Percentiles rank a stretch among this genome's conserved stretches.
These are phyloP conservation scores for Pterocles burchelli DNA, from an alignment of 2,113 vertebrate species.

Conservation along the genomic window DNA sequence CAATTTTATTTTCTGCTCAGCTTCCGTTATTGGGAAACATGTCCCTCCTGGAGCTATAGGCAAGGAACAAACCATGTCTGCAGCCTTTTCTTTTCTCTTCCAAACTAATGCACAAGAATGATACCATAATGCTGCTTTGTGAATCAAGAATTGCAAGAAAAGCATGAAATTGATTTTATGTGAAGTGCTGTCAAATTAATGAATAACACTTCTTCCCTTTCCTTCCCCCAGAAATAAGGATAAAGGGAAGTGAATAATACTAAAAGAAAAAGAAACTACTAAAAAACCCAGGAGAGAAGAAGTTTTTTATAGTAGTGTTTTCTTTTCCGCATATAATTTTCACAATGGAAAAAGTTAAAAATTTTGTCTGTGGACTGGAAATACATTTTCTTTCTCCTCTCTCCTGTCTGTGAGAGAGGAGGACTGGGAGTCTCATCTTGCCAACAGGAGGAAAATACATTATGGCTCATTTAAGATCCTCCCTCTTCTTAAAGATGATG, in stretches of 20 bases:
- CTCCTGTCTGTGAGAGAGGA: neutral
- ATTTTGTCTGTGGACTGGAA: neutral
- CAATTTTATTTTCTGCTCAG: slow-evolving; percentile 37
- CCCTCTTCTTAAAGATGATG: neutral
- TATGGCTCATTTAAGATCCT: slow-evolving; percentile 17
- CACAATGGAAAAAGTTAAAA: neutral
- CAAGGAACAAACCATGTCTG: slow-evolving; percentile 4
- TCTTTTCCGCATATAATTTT: neutral
- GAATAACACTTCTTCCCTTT: neutral
- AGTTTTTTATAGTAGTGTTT: neutral
- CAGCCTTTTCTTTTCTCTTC: slow-evolving; percentile 19
- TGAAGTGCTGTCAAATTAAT: slow-evolving; percentile 57
- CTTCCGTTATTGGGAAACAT: neutral
- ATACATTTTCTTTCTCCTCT: neutral
- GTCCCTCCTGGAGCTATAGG: slow-evolving; percentile 20
- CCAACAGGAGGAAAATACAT: slow-evolving; percentile 5
- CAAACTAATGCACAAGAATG: slow-evolving; percentile 39
- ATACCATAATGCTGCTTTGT: slow-evolving; percentile 53
- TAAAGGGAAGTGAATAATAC: neutral
- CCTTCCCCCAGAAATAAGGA: neutral
- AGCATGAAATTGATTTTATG: slow-evolving; percentile 47
- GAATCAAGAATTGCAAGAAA: slow-evolving; percentile 34
- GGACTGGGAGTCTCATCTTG: neutral
- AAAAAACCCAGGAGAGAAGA: neutral
- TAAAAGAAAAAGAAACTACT: neutral